Conservation (phyloP, 2,888 invertebrate genomes). For the Cephalotes varians region DNA sequence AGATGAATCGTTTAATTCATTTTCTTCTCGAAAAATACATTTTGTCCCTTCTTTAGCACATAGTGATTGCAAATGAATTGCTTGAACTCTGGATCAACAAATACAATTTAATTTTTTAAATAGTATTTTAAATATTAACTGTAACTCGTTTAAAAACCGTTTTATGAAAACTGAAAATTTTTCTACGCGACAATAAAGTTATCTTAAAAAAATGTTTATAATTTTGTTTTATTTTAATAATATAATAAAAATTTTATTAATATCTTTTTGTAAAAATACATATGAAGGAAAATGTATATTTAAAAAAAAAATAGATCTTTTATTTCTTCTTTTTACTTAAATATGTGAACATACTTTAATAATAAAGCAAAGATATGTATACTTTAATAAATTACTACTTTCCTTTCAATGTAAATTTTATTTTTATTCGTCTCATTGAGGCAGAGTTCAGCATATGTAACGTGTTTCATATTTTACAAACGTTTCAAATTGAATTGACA, state of each 20-base stretch:
- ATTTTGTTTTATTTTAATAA: not conserved
- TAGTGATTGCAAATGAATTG: conserved; percentile 32
- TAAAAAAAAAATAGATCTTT: conserved; percentile 10
- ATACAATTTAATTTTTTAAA: conserved; percentile 14
- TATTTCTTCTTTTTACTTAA: not conserved
- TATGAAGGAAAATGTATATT: not conserved
- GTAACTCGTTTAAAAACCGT: not conserved
- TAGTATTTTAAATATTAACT: not conserved
- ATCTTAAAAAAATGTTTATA: not conserved
- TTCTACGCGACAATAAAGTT: conserved; percentile 7
- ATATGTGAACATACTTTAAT: not conserved
- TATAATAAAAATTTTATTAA: not conserved
- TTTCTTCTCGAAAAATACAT: conserved; percentile 68
- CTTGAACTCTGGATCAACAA: conserved; percentile 50
- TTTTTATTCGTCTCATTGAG: conserved; percentile 8
- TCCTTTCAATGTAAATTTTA: conserved; percentile 10
- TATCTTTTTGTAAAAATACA: not conserved
- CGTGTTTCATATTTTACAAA: conserved; percentile 34
- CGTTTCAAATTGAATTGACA: conserved; percentile 39
- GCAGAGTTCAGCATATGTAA: conserved; percentile 43
- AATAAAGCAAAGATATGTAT: not conserved
- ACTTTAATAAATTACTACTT: conserved; percentile 15
- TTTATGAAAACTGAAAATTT: conserved; percentile 15
- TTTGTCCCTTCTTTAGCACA: conserved; percentile 34
- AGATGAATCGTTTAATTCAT: conserved; percentile 68